Conservation (phyloP, 2,797 vertebrate genomes). For the Enteromius treurensis region DNA sequence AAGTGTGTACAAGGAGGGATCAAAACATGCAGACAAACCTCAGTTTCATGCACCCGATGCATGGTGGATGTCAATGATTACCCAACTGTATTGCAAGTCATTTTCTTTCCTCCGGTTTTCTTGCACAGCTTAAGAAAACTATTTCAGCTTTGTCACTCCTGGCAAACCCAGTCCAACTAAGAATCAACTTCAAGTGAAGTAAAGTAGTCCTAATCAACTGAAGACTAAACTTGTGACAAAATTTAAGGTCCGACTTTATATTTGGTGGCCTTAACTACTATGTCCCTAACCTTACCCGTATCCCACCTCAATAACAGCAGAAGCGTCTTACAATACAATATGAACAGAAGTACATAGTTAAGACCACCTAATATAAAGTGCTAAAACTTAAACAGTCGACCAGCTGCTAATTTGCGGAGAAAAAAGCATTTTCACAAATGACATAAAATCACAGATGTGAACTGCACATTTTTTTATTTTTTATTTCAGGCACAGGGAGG, state of each 20-base stretch:
- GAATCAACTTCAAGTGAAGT: background rate
- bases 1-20: too few relatives aligned
- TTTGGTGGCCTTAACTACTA: too few relatives aligned
- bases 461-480: constrained; percentile 44
- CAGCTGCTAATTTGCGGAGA: background rate
- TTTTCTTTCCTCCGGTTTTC: background rate
- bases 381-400: background rate
- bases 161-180: background rate
- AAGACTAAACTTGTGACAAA: background rate
- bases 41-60: background rate
- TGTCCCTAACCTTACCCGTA: too few relatives aligned
- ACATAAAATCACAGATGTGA: background rate
- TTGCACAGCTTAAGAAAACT: background rate
- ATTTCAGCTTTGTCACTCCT: background rate
- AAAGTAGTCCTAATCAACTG: background rate
- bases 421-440: background rate
- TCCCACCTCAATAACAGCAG: too few relatives aligned
- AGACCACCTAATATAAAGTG: too few relatives aligned
- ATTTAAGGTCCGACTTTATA: too few relatives aligned
- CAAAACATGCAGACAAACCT: background rate
- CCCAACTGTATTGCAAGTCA: background rate
- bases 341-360: too few relatives aligned
- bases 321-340: too few relatives aligned
- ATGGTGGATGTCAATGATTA: background rate
- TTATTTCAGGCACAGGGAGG: constrained; percentile 60